phyloP scores from a whole-genome alignment of 2,888 invertebrate genomes.

The Petrolisthes manimaculis region DNA sequence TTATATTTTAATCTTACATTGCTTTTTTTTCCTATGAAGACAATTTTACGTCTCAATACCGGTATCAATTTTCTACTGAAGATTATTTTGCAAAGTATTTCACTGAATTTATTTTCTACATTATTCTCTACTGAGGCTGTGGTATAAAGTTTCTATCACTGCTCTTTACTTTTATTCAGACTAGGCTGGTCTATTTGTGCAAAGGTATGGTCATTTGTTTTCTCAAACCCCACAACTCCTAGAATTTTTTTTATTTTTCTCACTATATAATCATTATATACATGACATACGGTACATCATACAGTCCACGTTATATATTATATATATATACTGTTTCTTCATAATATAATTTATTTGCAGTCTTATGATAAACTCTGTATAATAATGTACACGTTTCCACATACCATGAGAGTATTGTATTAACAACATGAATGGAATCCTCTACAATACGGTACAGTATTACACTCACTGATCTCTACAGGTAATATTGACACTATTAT shows the following conservation, averaged over 20 bases:
- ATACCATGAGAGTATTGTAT: conserved; percentile 24
- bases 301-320: neutral
- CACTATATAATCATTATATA: neutral
- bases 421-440: conserved; percentile 19
- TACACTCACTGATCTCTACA: conserved; percentile 35
- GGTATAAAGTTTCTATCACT: too few species aligned
- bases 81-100: too few species aligned
- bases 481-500: conserved; percentile 41
- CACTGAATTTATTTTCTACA: too few species aligned
- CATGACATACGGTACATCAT: neutral
- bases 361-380: conserved; percentile 24
- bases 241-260: neutral
- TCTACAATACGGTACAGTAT: neutral
- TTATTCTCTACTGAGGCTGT: too few species aligned
- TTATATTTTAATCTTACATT: too few species aligned
- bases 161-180: too few species aligned
- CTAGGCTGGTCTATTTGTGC: too few species aligned
- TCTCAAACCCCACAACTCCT: too few species aligned
- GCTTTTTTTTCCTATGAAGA: too few species aligned
- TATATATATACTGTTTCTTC: neutral
- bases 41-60: too few species aligned
- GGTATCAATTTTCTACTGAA: too few species aligned
- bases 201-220: too few species aligned
- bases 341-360: neutral
- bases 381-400: conserved; percentile 28